Percentiles rank a stretch among this genome's conserved stretches.
These are phyloP conservation scores for Meganola albula DNA, from an alignment of 2,888 invertebrate genomes.

Conservation along the genomic window DNA sequence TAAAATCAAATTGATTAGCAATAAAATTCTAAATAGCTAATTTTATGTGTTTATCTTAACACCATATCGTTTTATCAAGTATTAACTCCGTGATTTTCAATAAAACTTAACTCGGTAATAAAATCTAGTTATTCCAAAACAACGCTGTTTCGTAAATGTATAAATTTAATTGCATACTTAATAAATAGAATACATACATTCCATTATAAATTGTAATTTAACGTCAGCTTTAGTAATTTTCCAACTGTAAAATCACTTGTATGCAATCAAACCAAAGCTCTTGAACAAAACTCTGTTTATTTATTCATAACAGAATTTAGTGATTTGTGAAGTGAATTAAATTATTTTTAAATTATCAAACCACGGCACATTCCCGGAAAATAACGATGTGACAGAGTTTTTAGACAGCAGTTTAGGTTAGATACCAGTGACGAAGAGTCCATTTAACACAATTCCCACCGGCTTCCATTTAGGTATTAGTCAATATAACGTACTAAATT, in stretches of 20 bases:
- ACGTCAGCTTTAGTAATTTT: slow-evolving; percentile 22
- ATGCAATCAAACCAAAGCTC: slow-evolving; percentile 25
- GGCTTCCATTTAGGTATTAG: no score
- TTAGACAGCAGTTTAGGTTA: no score
- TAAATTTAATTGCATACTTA: not conserved
- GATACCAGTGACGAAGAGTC: no score
- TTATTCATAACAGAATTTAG: no score
- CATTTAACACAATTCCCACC: no score
- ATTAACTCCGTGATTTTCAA: slow-evolving; percentile 16
- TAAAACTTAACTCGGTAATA: slow-evolving; percentile 21
- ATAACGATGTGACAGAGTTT: no score
- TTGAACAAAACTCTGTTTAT: no score
- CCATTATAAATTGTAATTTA: slow-evolving; percentile 20
- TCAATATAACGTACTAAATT: no score
- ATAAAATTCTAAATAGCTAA: slow-evolving; percentile 26
- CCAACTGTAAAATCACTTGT: slow-evolving; percentile 19
- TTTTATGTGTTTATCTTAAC: slow-evolving; percentile 22
- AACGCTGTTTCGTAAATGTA: not conserved
- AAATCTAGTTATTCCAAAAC: no score
- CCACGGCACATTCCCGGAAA: no score
- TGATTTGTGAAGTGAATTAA: no score
- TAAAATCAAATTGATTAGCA: slow-evolving; percentile 19
- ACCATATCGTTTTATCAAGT: slow-evolving; percentile 22
- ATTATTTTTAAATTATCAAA: no score
- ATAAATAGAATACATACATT: not conserved